phyloP scores from a whole-genome alignment of 1,140 invertebrate species.

The Drosophila rufa region DNA sequence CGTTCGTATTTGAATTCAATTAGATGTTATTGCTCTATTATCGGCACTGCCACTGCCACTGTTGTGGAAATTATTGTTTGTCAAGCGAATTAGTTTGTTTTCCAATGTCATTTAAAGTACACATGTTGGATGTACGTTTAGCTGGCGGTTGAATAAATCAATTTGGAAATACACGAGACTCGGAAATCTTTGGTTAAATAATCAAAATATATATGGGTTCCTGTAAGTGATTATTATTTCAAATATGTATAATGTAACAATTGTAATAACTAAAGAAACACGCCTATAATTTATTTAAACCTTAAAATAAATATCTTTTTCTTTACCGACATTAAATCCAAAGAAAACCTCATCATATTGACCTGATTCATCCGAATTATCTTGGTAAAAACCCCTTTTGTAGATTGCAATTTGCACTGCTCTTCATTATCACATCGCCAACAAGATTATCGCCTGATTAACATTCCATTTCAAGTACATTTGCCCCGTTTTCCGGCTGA shows the following conservation, averaged over 20 bases:
- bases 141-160: conserved; percentile 29
- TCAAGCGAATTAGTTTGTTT: conserved; percentile 52
- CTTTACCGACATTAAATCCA: neutral
- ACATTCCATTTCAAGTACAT: conserved; percentile 58
- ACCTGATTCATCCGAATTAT: conserved; percentile 1
- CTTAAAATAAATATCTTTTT: no score
- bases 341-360: neutral
- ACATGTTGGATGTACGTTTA: conserved; percentile 25
- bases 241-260: no score
- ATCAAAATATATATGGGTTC: neutral
- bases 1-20: conserved; percentile 53
- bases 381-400: neutral
- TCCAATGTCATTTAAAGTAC: conserved; percentile 51
- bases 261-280: no score
- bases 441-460: conserved; percentile 59
- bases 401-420: conserved; percentile 33
- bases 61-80: conserved; percentile 49
- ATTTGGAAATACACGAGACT: conserved; percentile 23
- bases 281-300: no score
- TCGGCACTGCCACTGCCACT: conserved; percentile 7
- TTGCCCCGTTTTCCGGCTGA: conserved; percentile 56
- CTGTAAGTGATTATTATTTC: no score
- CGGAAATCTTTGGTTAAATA: no score
- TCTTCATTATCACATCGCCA: conserved; percentile 46
- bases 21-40: conserved; percentile 61